Percentiles rank a stretch among this genome's conserved stretches.
phyloP scores from a whole-genome alignment of 2,113 vertebrate species.

The Centropristis striata region DNA sequence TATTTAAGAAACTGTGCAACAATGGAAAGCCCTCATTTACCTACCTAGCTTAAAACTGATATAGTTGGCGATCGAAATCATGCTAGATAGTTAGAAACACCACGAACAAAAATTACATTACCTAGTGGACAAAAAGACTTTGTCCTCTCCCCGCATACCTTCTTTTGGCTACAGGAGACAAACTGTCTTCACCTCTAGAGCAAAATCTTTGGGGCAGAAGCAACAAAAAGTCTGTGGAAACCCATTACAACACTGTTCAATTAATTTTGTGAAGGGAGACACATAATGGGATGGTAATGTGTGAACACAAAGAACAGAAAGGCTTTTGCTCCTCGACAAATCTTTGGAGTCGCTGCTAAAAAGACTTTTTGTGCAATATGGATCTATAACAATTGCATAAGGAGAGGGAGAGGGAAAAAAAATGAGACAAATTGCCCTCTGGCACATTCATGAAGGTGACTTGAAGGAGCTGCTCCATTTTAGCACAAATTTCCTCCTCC shows the following conservation, averaged over 20 bases:
- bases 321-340: constrained; percentile 71
- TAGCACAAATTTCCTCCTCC: constrained; percentile 66
- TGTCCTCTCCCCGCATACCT: constrained; percentile 26
- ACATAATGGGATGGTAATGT: constrained; percentile 80
- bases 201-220: constrained; percentile 44
- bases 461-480: constrained; percentile 81
- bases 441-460: constrained; percentile 78
- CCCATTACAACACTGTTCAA: constrained; percentile 59
- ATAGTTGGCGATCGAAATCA: background rate
- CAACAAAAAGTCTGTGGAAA: constrained; percentile 61
- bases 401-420: constrained; percentile 57
- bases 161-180: constrained; percentile 30
- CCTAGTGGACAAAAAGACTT: constrained; percentile 26
- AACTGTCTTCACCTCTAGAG: constrained; percentile 22
- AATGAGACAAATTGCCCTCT: constrained; percentile 72
- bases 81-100: constrained; percentile 23
- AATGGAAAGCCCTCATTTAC: constrained; percentile 55
- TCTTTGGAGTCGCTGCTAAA: constrained; percentile 70
- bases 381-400: constrained; percentile 81
- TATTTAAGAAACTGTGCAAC: constrained; percentile 32
- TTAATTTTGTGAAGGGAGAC: constrained; percentile 70
- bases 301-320: constrained; percentile 74
- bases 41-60: background rate
- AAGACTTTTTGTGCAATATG: constrained; percentile 62
- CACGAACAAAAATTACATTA: constrained; percentile 30